Conservation (phyloP, 2,797 vertebrate genomes). For the Clarias platycephalus region DNA sequence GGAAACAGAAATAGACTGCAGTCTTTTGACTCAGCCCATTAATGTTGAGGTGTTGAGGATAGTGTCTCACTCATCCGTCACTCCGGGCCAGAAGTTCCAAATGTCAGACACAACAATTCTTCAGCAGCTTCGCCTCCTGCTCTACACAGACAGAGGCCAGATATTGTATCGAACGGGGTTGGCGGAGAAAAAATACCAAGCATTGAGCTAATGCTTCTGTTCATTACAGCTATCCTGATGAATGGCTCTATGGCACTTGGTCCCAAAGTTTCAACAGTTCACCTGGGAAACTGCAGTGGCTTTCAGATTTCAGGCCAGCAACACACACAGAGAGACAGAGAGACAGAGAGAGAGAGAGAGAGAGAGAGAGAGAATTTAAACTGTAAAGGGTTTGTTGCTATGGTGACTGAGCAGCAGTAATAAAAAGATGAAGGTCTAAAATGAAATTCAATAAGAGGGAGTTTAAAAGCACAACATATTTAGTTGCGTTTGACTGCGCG, state of each 20-base stretch:
- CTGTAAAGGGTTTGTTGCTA: constrained; percentile 84
- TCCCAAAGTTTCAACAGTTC: constrained; percentile 37
- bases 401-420: constrained; percentile 78
- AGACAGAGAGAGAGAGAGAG: constrained; percentile 24
- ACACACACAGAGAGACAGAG: constrained; percentile 1
- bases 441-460: constrained; percentile 79
- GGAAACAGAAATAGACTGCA: constrained; percentile 28
- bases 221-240: constrained; percentile 72
- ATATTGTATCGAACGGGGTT: constrained; percentile 66
- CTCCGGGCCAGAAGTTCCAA: constrained; percentile 63
- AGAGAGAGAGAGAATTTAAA: constrained; percentile 65
- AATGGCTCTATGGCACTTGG: constrained; percentile 63
- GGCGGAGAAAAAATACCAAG: constrained; percentile 59
- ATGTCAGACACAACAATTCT: constrained; percentile 67
- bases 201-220: constrained; percentile 68
- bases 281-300: constrained; percentile 33
- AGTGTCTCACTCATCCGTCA: constrained; percentile 70
- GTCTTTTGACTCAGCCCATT: constrained; percentile 54
- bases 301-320: constrained; percentile 36
- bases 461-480: constrained; percentile 71
- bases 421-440: constrained; percentile 79
- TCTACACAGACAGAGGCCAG: constrained; percentile 59
- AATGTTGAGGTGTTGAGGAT: constrained; percentile 60
- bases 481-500: constrained; percentile 65
- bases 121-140: constrained; percentile 60